These are phyloP conservation scores for Abrostola tripartita DNA, from an alignment of 2,888 invertebrate genomes.

Conservation along the genomic window DNA sequence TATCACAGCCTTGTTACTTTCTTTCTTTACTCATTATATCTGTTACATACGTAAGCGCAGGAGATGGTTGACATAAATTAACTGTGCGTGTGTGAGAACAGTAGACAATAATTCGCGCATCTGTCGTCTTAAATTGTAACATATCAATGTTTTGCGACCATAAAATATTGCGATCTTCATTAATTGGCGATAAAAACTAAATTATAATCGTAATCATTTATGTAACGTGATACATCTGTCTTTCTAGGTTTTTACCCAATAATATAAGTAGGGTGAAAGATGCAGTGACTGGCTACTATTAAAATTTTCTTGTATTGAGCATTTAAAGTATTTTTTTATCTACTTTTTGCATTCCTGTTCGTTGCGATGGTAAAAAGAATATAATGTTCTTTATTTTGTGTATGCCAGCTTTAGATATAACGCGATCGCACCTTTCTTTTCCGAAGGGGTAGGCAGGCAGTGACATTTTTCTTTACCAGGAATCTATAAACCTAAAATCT, in stretches of 20 bases:
- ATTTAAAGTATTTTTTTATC: no score
- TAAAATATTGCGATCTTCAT: slow-evolving; percentile 17
- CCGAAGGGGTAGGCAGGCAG: no score
- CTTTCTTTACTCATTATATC: neutral
- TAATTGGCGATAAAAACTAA: slow-evolving; percentile 36
- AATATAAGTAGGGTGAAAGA: slow-evolving; percentile 31
- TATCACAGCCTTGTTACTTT: no score
- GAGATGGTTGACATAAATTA: neutral
- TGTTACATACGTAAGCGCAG: neutral
- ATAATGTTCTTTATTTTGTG: no score
- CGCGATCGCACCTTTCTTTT: no score
- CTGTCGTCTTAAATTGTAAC: slow-evolving; percentile 15
- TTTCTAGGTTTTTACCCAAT: slow-evolving; percentile 14
- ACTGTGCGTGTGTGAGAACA: neutral
- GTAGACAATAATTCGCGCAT: slow-evolving; percentile 15
- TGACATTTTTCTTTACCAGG: no score
- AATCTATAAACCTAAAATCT: no score
- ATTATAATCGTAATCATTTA: slow-evolving; percentile 21
- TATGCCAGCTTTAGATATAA: no score
- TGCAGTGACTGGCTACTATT: slow-evolving; percentile 3
- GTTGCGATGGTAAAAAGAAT: no score
- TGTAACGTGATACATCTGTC: slow-evolving; percentile 43
- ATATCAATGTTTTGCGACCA: slow-evolving; percentile 10
- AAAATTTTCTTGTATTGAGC: neutral
- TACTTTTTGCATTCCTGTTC: no score